Conservation (phyloP, 2,888 invertebrate species). For the Cerastis leucographa region DNA sequence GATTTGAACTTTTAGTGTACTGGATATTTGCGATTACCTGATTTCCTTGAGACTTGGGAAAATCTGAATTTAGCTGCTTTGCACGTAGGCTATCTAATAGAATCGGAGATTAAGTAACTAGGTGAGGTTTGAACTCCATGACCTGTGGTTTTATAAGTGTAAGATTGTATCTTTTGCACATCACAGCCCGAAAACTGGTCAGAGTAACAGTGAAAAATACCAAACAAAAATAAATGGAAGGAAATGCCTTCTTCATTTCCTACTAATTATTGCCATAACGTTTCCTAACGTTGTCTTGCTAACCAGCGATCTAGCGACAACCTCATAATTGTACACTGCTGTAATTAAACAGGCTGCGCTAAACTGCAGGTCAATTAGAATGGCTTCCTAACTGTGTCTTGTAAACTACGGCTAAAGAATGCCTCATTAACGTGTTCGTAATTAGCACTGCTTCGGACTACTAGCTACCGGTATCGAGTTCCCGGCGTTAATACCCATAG, state of each 20-base stretch:
- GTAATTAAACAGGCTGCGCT: slow-evolving; percentile 38
- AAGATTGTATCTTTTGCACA: neutral
- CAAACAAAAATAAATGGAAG: too few species aligned
- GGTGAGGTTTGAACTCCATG: neutral
- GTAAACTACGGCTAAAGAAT: slow-evolving; percentile 29
- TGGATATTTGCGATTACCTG: slow-evolving; percentile 17
- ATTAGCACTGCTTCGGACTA: slow-evolving; percentile 5
- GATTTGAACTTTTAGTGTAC: slow-evolving; percentile 30
- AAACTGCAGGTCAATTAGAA: slow-evolving; percentile 53
- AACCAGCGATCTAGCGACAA: slow-evolving; percentile 21
- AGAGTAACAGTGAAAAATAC: neutral
- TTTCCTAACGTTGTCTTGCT: slow-evolving; percentile 2
- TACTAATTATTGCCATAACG: neutral
- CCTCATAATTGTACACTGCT: slow-evolving; percentile 9
- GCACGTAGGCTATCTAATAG: neutral
- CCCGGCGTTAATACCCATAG: neutral
- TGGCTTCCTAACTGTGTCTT: slow-evolving; percentile 36
- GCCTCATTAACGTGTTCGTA: slow-evolving; percentile 32
- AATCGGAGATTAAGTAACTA: neutral
- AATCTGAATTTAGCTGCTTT: neutral
- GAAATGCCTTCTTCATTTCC: too few species aligned
- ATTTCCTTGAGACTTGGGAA: slow-evolving; percentile 16
- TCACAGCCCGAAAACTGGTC: neutral
- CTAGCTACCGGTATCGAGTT: neutral
- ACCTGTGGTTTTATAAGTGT: neutral